Conservation (phyloP, 2,797 vertebrate species). For the Muraenolepis orangiensis region DNA sequence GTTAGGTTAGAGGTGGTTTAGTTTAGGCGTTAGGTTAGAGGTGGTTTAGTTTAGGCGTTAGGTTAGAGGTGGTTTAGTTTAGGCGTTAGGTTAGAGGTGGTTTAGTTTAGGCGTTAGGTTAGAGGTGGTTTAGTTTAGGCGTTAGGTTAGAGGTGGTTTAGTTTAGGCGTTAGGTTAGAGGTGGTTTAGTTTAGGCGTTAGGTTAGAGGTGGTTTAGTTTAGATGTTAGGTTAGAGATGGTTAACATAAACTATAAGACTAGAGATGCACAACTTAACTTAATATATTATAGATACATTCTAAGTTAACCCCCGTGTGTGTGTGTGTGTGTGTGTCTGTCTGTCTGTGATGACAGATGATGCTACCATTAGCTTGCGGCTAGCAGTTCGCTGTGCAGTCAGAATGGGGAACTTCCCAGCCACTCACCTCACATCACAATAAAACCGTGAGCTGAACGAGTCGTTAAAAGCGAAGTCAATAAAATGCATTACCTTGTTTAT, state of each 20-base stretch:
- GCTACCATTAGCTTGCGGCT: neutral
- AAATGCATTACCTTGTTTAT: slow-evolving; percentile 43
- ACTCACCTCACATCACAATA: slow-evolving; percentile 10
- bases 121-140: too few species aligned
- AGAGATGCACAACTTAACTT: neutral
- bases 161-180: neutral
- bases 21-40: neutral
- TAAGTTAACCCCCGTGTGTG: neutral
- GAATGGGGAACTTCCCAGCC: neutral
- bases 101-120: neutral
- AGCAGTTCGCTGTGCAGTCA: neutral
- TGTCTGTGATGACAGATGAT: neutral
- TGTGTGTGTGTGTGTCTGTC: too few species aligned
- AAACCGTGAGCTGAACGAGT: neutral
- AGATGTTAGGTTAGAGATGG: neutral
- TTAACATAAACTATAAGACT: neutral
- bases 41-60: neutral
- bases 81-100: neutral
- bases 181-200: too few species aligned
- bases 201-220: neutral
- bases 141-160: neutral
- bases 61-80: neutral
- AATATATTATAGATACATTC: neutral
- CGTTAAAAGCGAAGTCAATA: neutral
- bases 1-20: neutral